Conservation (phyloP, 2,888 invertebrate genomes). For the Drosophila stalkeri region DNA sequence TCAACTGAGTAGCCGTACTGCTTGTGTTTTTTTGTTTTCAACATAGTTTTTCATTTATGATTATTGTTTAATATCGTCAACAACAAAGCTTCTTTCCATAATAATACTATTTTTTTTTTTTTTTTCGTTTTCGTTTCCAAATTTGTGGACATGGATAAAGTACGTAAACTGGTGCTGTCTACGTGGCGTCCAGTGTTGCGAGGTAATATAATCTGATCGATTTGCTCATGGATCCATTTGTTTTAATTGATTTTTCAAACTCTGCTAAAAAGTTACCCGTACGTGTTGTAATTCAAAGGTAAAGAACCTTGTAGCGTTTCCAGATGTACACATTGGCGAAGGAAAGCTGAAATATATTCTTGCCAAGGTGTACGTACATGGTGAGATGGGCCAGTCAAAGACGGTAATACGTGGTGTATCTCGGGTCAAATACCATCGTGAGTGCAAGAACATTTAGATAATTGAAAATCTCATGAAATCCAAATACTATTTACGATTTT, state of each 20-base stretch:
- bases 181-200: slow-evolving; percentile 34
- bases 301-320: slow-evolving; percentile 39
- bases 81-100: slow-evolving; percentile 6
- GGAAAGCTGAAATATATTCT: slow-evolving; percentile 62
- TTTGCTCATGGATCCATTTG: no score
- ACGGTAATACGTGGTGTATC: slow-evolving; percentile 48
- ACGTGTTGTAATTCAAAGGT: slow-evolving; percentile 17
- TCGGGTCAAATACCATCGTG: slow-evolving; percentile 59
- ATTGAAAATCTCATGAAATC: background rate
- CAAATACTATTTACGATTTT: background rate
- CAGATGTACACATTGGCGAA: slow-evolving; percentile 30
- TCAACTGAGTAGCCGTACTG: slow-evolving; percentile 21
- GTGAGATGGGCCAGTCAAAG: slow-evolving; percentile 44
- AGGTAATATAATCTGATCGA: slow-evolving; percentile 19
- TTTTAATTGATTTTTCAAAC: background rate
- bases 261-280: slow-evolving; percentile 34
- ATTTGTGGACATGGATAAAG: slow-evolving; percentile 47
- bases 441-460: slow-evolving; percentile 26
- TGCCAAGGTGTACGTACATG: slow-evolving; percentile 61
- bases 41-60: slow-evolving; percentile 5
- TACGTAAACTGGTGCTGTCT: slow-evolving; percentile 36
- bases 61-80: background rate
- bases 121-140: slow-evolving; percentile 17
- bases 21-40: background rate
- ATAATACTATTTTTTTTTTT: background rate